Conservation (phyloP, 2,888 invertebrate genomes). For the Abrostola triplasia region DNA sequence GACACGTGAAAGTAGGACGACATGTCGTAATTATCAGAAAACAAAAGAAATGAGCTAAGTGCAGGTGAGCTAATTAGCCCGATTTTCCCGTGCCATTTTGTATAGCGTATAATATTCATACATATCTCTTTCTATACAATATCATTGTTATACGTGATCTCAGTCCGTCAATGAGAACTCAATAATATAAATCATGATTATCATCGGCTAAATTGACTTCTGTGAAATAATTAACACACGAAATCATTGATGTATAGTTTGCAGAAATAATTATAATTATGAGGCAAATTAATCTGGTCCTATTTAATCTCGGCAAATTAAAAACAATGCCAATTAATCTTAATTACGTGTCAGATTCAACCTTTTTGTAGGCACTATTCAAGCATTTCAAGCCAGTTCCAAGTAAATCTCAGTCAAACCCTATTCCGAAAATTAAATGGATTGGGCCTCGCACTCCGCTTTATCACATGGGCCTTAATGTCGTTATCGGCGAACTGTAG, state of each 20-base stretch:
- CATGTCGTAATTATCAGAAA: no score
- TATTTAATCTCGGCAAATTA: no score
- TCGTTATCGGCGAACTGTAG: neutral
- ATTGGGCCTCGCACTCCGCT: neutral
- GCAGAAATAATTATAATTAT: neutral
- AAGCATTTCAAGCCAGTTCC: no score
- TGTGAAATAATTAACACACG: constrained; percentile 5
- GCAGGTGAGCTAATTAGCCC: no score
- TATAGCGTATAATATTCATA: no score
- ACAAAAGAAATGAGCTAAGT: no score
- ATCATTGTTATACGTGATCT: neutral
- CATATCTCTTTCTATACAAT: no score
- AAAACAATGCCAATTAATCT: no score
- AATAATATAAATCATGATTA: neutral
- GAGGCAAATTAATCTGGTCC: no score
- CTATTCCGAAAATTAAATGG: neutral
- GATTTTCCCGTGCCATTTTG: no score
- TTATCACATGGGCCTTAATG: neutral
- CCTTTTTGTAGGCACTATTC: neutral
- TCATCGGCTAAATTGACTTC: neutral
- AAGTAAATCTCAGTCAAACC: no score
- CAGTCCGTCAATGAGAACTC: neutral
- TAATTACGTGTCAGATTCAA: neutral
- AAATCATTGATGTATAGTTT: neutral
- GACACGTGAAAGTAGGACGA: no score